Percentiles rank a stretch among this genome's conserved stretches.
These are phyloP conservation scores for Procambarus clarkii DNA, from an alignment of 1,140 invertebrate species.

Conservation along the genomic window DNA sequence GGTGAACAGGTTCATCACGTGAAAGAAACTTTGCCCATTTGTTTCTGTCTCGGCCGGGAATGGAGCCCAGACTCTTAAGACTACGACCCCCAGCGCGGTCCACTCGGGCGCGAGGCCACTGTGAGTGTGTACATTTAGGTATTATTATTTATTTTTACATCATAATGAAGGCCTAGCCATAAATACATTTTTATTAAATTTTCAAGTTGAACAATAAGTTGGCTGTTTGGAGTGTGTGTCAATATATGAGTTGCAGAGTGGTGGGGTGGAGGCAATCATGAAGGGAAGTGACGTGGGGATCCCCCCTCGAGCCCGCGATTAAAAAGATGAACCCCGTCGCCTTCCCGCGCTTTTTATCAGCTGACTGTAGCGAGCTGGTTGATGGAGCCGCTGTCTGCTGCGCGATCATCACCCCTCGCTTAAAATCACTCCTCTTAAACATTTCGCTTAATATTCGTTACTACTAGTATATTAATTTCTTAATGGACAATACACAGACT, in stretches of 20 bases:
- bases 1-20: too few species aligned
- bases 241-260: not conserved
- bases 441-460: not conserved
- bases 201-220: too few species aligned
- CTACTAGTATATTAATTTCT: too few species aligned
- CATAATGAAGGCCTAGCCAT: too few species aligned
- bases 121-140: too few species aligned
- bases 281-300: not conserved
- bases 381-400: slow-evolving; percentile 6
- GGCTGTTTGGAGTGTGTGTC: not conserved
- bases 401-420: not conserved
- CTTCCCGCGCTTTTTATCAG: slow-evolving; percentile 62
- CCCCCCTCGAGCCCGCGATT: slow-evolving; percentile 46
- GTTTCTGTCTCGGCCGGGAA: too few species aligned
- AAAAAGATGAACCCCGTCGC: slow-evolving; percentile 65
- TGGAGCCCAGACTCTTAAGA: too few species aligned
- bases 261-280: slow-evolving; percentile 30
- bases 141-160: too few species aligned
- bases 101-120: too few species aligned
- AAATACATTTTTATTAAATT: too few species aligned
- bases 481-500: not conserved
- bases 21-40: too few species aligned
- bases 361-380: slow-evolving; percentile 58
- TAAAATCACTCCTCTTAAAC: not conserved
- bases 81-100: too few species aligned